These are phyloP conservation scores for Amazona guildingii DNA, from an alignment of 2,113 vertebrate species.

Conservation along the genomic window DNA sequence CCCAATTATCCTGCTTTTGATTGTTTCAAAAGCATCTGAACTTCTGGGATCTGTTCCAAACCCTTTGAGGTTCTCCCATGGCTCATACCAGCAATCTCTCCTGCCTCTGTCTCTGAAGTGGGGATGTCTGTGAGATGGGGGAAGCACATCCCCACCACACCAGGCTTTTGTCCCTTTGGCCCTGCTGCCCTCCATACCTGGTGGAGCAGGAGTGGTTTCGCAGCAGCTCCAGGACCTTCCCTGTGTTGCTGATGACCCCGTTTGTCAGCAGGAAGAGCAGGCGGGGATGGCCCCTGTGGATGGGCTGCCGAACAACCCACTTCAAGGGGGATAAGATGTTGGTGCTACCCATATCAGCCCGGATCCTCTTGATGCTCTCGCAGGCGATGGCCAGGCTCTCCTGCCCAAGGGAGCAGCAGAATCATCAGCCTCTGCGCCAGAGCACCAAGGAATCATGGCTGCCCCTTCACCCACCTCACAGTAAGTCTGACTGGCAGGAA, in stretches of 20 bases:
- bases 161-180: neutral
- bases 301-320: conserved; percentile 88
- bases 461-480: conserved; percentile 80
- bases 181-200: conserved; percentile 70
- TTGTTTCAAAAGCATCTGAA: conserved; percentile 60
- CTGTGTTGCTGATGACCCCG: conserved; percentile 81
- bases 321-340: conserved; percentile 86
- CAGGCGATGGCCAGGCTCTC: conserved; percentile 85
- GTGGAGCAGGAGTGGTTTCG: conserved; percentile 82
- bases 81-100: neutral
- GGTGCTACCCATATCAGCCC: conserved; percentile 88
- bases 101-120: neutral
- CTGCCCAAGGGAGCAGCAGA: conserved; percentile 61
- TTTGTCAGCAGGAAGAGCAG: conserved; percentile 88
- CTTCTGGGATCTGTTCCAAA: conserved; percentile 60
- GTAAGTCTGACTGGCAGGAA: conserved; percentile 87
- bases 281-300: conserved; percentile 84
- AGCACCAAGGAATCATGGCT: neutral
- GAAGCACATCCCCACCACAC: neutral
- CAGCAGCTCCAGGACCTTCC: conserved; percentile 88
- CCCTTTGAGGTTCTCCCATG: conserved; percentile 38
- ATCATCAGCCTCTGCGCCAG: accelerated
- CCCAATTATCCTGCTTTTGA: conserved; percentile 61
- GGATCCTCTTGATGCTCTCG: conserved; percentile 81
- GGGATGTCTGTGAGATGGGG: neutral